Percentiles rank a stretch among this genome's conserved stretches.
phyloP scores from a whole-genome alignment of 1,140 invertebrate genomes.

The Cyrtorhinus lividipennis region DNA sequence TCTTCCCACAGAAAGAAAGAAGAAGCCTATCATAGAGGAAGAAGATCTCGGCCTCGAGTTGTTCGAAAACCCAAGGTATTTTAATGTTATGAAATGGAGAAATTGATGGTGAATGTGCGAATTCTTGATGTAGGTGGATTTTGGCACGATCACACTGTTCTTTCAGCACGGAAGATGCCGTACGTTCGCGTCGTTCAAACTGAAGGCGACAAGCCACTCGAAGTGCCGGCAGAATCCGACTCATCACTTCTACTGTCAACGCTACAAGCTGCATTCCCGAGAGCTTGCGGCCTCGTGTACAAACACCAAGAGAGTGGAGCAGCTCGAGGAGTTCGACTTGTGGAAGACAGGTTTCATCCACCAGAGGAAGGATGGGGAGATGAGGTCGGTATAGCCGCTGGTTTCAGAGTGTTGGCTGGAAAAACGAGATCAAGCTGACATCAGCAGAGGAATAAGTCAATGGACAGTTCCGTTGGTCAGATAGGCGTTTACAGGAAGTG shows the following conservation, averaged over 20 bases:
- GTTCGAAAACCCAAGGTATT: too few species aligned
- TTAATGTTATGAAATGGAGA: too few species aligned
- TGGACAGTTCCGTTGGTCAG: conserved; percentile 3
- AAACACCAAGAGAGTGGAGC: conserved; percentile 69
- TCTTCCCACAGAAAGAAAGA: too few species aligned
- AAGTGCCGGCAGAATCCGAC: conserved; percentile 81
- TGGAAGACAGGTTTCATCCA: conserved; percentile 71
- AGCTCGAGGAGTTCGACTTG: conserved; percentile 71
- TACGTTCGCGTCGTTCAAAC: conserved; percentile 67
- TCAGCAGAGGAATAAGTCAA: conserved; percentile 17
- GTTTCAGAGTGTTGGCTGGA: conserved; percentile 72
- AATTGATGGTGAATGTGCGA: too few species aligned
- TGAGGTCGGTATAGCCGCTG: conserved; percentile 78
- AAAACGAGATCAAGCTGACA: conserved; percentile 24
- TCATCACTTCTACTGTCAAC: conserved; percentile 74
- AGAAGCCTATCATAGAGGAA: too few species aligned
- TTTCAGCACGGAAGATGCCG: conserved; percentile 15
- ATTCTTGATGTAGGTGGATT: too few species aligned
- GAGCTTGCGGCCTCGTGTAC: conserved; percentile 86
- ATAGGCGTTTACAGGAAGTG: too few species aligned
- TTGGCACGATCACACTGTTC: too few species aligned
- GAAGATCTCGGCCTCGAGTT: too few species aligned
- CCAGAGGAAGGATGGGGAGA: conserved; percentile 83
- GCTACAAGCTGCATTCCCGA: conserved; percentile 79
- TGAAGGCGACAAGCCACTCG: conserved; percentile 78